phyloP scores from a whole-genome alignment of 1,140 invertebrate genomes.

The Microplitis mediator region DNA sequence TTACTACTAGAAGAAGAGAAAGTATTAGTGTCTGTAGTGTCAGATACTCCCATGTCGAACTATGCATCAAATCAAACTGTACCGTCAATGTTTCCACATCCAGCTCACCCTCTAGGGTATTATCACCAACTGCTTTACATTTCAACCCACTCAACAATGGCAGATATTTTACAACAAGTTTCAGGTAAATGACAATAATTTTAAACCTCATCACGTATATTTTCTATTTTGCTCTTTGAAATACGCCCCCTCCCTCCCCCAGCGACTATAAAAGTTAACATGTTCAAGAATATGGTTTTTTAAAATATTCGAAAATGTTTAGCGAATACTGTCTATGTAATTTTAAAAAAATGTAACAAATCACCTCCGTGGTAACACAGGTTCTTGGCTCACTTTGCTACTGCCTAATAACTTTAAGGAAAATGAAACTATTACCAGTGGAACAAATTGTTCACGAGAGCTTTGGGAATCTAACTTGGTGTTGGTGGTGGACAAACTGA shows the following conservation, averaged over 20 bases:
- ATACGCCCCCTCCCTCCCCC: no score
- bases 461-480: slow-evolving; percentile 62
- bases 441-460: slow-evolving; percentile 50
- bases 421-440: slow-evolving; percentile 49
- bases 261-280: no score
- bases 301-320: background rate
- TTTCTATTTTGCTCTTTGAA: background rate
- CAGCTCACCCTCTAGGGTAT: slow-evolving; percentile 62
- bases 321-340: no score
- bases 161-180: slow-evolving; percentile 65
- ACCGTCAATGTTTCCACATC: slow-evolving; percentile 55
- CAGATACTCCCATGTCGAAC: slow-evolving; percentile 55
- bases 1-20: slow-evolving; percentile 86
- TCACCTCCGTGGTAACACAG: slow-evolving; percentile 36
- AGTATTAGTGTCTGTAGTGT: slow-evolving; percentile 74
- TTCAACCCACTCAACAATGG: slow-evolving; percentile 74
- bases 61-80: slow-evolving; percentile 43
- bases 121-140: slow-evolving; percentile 73
- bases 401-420: slow-evolving; percentile 52
- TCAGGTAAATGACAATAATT: slow-evolving; percentile 57
- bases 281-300: no score
- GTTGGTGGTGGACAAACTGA: slow-evolving; percentile 68
- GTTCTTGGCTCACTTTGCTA: slow-evolving; percentile 53
- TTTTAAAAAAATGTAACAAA: slow-evolving; percentile 5
- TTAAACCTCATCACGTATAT: background rate